A percentile compares a stretch with the other conserved stretches of the same genome.
phyloP scores from a whole-genome alignment of 2,797 vertebrate species.

The Betta splendens region DNA sequence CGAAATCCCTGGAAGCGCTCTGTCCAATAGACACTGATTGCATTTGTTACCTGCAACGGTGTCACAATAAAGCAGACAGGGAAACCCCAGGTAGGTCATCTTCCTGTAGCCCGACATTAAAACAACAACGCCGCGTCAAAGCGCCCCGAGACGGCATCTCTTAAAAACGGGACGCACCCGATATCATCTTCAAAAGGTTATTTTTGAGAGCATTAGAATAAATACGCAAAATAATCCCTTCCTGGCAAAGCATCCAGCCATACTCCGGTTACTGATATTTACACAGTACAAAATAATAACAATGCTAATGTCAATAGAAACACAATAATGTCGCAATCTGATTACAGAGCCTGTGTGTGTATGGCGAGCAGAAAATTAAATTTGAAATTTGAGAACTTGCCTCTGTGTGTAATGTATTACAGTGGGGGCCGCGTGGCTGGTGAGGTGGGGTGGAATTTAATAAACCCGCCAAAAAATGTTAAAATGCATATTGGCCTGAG shows the following conservation, averaged over 20 bases:
- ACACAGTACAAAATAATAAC: constrained; percentile 85
- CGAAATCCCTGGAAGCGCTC: constrained; percentile 57
- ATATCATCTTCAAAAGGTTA: constrained; percentile 63
- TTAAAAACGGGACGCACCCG: constrained; percentile 69
- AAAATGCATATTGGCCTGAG: constrained; percentile 86
- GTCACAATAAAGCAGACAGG: constrained; percentile 50
- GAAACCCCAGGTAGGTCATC: constrained; percentile 49
- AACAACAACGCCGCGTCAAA: constrained; percentile 46
- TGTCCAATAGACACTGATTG: constrained; percentile 42
- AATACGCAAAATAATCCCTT: constrained; percentile 73
- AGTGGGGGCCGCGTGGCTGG: constrained; percentile 42
- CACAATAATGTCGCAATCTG: constrained; percentile 84
- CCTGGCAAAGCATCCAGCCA: constrained; percentile 65
- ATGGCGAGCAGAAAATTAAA: constrained; percentile 83
- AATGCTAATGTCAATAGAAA: constrained; percentile 88
- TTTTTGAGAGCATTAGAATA: constrained; percentile 67
- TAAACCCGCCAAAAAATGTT: constrained; percentile 83
- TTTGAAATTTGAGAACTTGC: constrained; percentile 88
- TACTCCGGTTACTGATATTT: constrained; percentile 81
- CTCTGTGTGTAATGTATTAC: constrained; percentile 83
- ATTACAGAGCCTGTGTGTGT: constrained; percentile 78
- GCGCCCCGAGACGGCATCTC: constrained; percentile 56
- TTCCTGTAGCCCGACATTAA: constrained; percentile 57
- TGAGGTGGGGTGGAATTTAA: constrained; percentile 79
- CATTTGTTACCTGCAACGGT: constrained; percentile 25